Conservation (phyloP, 2,797 vertebrate genomes). For the Adelosebastes latens region DNA sequence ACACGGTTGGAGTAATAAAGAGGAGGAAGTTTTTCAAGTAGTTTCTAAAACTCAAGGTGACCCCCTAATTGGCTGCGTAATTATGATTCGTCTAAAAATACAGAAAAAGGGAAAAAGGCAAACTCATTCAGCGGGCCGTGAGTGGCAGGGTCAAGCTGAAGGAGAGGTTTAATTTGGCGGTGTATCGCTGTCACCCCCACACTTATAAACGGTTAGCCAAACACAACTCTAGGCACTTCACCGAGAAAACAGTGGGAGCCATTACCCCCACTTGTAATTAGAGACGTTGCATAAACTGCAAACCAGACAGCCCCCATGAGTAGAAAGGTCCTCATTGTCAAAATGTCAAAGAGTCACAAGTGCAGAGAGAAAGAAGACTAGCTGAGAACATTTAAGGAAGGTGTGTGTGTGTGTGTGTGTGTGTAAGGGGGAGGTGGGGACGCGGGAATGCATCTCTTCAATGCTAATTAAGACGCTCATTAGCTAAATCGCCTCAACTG, state of each 20-base stretch:
- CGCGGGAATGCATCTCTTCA: slow-evolving; percentile 56
- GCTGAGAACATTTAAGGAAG: slow-evolving; percentile 43
- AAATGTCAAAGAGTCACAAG: slow-evolving; percentile 70
- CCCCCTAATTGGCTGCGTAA: slow-evolving; percentile 82
- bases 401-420: neutral
- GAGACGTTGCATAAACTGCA: slow-evolving; percentile 71
- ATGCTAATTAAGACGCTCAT: slow-evolving; percentile 68
- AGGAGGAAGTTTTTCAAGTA: slow-evolving; percentile 71
- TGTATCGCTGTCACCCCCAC: slow-evolving; percentile 71
- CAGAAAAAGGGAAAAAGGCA: slow-evolving; percentile 60
- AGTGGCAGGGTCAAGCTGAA: slow-evolving; percentile 81
- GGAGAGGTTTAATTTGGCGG: slow-evolving; percentile 80
- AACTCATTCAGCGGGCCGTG: slow-evolving; percentile 70
- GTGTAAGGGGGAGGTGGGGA: neutral
- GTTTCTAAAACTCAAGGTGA: slow-evolving; percentile 81
- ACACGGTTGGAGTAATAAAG: slow-evolving; percentile 16
- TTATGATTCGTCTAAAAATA: slow-evolving; percentile 82
- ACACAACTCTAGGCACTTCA: slow-evolving; percentile 77
- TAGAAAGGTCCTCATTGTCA: slow-evolving; percentile 67
- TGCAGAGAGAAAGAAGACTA: slow-evolving; percentile 31
- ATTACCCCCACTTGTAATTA: slow-evolving; percentile 80
- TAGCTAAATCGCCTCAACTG: slow-evolving; percentile 63
- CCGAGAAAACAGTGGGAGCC: slow-evolving; percentile 75
- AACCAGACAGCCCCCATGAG: slow-evolving; percentile 58
- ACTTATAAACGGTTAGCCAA: slow-evolving; percentile 79